These are phyloP conservation scores for Indicator maculatus DNA, from an alignment of 2,113 vertebrate genomes.

Conservation along the genomic window DNA sequence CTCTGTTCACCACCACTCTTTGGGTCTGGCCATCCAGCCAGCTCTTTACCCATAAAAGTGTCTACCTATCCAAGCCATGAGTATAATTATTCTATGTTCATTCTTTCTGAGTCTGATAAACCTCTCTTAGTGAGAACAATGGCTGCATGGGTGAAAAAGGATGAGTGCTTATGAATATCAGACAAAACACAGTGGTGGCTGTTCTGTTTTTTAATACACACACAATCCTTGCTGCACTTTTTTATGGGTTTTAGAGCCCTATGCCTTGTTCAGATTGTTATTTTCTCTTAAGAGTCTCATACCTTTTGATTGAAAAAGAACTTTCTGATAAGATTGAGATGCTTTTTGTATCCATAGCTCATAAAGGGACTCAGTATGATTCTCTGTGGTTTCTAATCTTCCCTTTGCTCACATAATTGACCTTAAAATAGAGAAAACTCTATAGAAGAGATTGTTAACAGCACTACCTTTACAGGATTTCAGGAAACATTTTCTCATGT, in stretches of 20 bases:
- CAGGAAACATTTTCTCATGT: not conserved
- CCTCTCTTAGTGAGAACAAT: not conserved
- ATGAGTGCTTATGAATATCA: not conserved
- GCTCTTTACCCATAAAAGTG: too few relatives aligned
- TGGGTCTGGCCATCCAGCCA: too few relatives aligned
- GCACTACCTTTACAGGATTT: not conserved
- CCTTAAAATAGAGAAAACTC: not conserved
- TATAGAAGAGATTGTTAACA: not conserved
- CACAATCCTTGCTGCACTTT: not conserved
- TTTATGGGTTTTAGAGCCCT: rapidly evolving
- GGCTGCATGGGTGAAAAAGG: not conserved
- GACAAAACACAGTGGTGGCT: not conserved
- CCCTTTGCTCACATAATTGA: not conserved
- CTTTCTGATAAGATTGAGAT: not conserved
- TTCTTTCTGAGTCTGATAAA: not conserved
- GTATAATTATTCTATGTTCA: not conserved
- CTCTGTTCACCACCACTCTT: too few relatives aligned
- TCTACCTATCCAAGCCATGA: too few relatives aligned
- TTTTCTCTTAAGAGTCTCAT: not conserved
- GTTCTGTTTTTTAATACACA: not conserved
- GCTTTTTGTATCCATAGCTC: not conserved
- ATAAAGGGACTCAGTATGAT: not conserved
- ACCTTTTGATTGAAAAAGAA: not conserved
- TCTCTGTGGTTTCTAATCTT: not conserved
- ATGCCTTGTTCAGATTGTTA: not conserved